phyloP scores from a whole-genome alignment of 1,140 invertebrate genomes.

The Diabrotica virgifera region DNA sequence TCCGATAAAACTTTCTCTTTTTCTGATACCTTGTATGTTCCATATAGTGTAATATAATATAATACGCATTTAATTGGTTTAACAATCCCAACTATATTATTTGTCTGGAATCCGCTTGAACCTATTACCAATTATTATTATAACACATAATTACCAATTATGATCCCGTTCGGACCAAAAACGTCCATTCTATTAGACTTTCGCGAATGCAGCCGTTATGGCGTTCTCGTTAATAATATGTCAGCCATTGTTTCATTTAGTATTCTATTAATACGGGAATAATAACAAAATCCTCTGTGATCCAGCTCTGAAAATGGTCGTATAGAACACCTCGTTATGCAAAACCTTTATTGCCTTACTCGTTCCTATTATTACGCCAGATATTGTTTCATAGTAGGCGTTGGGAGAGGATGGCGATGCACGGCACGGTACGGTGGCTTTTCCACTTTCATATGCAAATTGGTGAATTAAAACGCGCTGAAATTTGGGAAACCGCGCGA shows the following conservation, averaged over 20 bases:
- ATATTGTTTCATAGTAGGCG: slow-evolving; percentile 10
- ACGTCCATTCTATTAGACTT: too few relatives aligned
- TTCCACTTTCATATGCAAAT: slow-evolving; percentile 10
- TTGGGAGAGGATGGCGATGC: not conserved
- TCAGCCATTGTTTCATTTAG: not conserved
- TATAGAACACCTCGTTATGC: slow-evolving; percentile 4
- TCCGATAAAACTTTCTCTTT: too few relatives aligned
- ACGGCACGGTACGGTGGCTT: not conserved
- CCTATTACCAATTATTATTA: too few relatives aligned
- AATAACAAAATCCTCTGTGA: not conserved
- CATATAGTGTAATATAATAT: too few relatives aligned
- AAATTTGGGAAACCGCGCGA: not conserved
- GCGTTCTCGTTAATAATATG: too few relatives aligned
- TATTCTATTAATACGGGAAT: not conserved
- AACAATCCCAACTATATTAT: too few relatives aligned
- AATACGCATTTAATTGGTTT: too few relatives aligned
- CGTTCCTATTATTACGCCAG: not conserved
- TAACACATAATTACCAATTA: too few relatives aligned
- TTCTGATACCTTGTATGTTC: too few relatives aligned
- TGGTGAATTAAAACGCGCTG: not conserved
- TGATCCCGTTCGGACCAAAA: too few relatives aligned
- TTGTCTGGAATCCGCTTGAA: too few relatives aligned
- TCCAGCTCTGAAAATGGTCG: not conserved
- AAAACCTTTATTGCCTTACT: slow-evolving; percentile 5
- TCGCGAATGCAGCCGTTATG: too few relatives aligned